Percentiles rank a stretch among this genome's conserved stretches.
Conservation (phyloP, 2,888 invertebrate species). For the Lucinisca nassula region DNA sequence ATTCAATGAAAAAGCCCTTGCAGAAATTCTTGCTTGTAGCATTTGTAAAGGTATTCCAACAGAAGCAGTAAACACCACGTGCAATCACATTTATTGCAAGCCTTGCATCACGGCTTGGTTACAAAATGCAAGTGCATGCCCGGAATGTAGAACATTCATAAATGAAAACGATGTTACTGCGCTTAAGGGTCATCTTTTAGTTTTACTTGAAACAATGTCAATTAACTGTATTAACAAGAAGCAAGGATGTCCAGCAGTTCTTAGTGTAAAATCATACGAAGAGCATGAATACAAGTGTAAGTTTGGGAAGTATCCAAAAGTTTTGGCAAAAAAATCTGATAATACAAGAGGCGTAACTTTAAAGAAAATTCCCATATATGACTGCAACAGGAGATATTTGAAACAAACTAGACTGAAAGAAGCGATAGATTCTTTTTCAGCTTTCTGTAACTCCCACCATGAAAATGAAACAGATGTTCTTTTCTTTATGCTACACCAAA, state of each 20-base stretch:
- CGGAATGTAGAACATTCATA: conserved; percentile 18
- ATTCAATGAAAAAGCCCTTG: conserved; percentile 25
- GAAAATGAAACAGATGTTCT: not conserved
- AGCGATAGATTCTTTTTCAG: not conserved
- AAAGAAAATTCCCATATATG: not conserved
- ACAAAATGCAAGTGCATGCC: conserved; percentile 22
- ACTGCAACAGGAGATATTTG: not conserved
- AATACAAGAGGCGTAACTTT: not conserved
- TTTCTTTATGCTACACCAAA: not conserved
- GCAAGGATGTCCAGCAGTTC: not conserved
- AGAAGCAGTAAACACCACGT: not conserved
- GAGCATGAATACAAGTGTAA: conserved; percentile 24
- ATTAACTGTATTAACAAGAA: conserved; percentile 12
- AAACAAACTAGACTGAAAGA: not conserved
- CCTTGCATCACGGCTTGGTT: conserved; percentile 23
- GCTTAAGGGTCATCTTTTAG: conserved; percentile 9
- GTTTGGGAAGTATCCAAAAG: conserved; percentile 23
- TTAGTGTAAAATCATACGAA: conserved; percentile 4
- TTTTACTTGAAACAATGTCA: conserved; percentile 25
- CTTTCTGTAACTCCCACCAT: not conserved
- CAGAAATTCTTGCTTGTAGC: conserved; percentile 19
- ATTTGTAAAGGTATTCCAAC: conserved; percentile 27
- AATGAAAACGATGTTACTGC: not conserved
- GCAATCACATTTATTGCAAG: conserved; percentile 21
- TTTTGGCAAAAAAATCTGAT: not conserved